These are phyloP conservation scores for Anadara kagoshimensis DNA, from an alignment of 1,140 invertebrate genomes.

Conservation along the genomic window DNA sequence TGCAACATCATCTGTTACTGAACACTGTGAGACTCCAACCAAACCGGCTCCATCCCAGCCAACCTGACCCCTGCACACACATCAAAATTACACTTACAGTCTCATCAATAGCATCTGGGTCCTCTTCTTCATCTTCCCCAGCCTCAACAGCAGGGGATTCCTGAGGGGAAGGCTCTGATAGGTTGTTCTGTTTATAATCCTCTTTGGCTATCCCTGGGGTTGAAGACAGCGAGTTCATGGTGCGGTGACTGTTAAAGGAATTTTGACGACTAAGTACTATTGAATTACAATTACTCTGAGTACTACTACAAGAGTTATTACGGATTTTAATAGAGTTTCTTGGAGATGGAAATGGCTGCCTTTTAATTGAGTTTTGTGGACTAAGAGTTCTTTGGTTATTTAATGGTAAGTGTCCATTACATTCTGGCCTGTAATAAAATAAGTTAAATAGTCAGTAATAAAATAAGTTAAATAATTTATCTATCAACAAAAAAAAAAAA, in stretches of 20 bases:
- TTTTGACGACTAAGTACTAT: conserved; percentile 71
- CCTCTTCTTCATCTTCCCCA: conserved; percentile 60
- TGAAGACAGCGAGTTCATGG: conserved; percentile 60
- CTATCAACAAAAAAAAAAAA: too few relatives aligned
- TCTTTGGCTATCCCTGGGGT: conserved; percentile 66
- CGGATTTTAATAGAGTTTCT: conserved; percentile 81
- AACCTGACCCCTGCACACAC: too few relatives aligned
- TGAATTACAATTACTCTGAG: conserved; percentile 64
- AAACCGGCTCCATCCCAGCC: too few relatives aligned
- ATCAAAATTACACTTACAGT: conserved; percentile 49
- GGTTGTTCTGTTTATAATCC: conserved; percentile 73
- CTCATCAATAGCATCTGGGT: conserved; percentile 74
- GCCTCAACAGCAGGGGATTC: conserved; percentile 31
- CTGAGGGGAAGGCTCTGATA: conserved; percentile 47
- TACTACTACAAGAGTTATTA: conserved; percentile 69
- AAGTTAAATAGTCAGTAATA: conserved; percentile 66
- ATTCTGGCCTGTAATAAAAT: conserved; percentile 75
- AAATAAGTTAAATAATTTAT: neutral
- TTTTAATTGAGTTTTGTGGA: conserved; percentile 77
- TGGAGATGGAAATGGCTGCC: conserved; percentile 73
- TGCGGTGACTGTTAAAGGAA: conserved; percentile 67
- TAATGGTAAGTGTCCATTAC: conserved; percentile 79
- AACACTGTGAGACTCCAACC: too few relatives aligned
- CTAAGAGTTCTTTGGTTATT: conserved; percentile 74
- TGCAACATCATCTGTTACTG: too few relatives aligned